phyloP scores from a whole-genome alignment of 2,113 vertebrate species.

The Oreocharis arfaki region DNA sequence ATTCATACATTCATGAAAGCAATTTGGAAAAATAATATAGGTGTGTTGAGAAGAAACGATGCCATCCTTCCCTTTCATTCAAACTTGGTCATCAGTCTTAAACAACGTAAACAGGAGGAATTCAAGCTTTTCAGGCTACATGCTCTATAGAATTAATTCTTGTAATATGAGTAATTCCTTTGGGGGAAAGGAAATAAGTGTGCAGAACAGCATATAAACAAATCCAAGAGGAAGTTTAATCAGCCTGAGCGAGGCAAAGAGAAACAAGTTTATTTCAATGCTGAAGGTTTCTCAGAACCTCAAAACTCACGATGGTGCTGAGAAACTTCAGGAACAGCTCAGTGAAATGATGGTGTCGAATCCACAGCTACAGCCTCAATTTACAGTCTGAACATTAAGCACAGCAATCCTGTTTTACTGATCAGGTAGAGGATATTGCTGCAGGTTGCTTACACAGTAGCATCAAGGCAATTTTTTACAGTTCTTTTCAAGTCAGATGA shows the following conservation, averaged over 20 bases:
- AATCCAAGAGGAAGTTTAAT: conserved; percentile 5
- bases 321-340: conserved; percentile 62
- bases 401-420: background rate
- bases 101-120: background rate
- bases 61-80: background rate
- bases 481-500: background rate
- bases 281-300: conserved; percentile 6
- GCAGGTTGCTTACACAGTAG: background rate
- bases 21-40: background rate
- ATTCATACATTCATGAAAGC: background rate
- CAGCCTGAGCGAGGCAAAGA: background rate
- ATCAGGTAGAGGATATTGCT: background rate
- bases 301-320: background rate
- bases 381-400: conserved; percentile 59
- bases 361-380: conserved; percentile 50
- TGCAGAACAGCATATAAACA: conserved; percentile 2
- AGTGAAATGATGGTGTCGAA: conserved; percentile 50
- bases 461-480: background rate
- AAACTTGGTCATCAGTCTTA: background rate
- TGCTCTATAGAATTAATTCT: background rate
- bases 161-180: background rate
- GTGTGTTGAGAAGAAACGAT: background rate
- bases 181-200: background rate
- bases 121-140: background rate
- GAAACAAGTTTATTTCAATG: background rate